Evolutionary conservation across 2,888 invertebrate species (phyloP).

Genomic region (Hydraecia micacea): DNA sequence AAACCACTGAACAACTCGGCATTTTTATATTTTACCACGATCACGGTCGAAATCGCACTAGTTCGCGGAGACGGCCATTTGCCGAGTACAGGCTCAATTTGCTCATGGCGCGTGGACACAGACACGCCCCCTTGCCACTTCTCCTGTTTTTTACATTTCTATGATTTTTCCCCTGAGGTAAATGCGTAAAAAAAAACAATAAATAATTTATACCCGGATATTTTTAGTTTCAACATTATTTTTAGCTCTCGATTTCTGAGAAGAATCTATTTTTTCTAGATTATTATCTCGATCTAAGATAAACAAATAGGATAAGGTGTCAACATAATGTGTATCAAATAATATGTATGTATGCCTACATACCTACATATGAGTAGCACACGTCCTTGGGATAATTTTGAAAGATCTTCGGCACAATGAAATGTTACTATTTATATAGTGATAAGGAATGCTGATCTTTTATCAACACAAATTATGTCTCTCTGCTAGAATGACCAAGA

Average conservation of each 20-base stretch:
- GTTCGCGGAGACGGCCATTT: no score
- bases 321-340: background rate
- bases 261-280: slow-evolving; percentile 20
- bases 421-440: slow-evolving; percentile 39
- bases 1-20: no score
- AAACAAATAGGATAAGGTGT: slow-evolving; percentile 26
- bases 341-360: background rate
- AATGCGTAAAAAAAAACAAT: background rate
- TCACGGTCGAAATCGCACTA: no score
- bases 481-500: slow-evolving; percentile 16
- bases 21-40: no score
- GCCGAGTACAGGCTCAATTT: no score
- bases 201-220: background rate
- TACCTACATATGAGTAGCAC: background rate
- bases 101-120: no score
- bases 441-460: slow-evolving; percentile 58
- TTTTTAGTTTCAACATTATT: slow-evolving; percentile 1
- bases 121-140: no score
- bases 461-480: slow-evolving; percentile 51
- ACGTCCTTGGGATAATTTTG: slow-evolving; percentile 53
- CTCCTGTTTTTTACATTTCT: no score
- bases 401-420: slow-evolving; percentile 51
- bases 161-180: background rate
- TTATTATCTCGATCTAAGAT: slow-evolving; percentile 32
- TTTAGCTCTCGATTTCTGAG: background rate